Percentiles rank a stretch among this genome's conserved stretches.
Conservation (phyloP, 2,888 invertebrate genomes). For the Synergus laeviventris region DNA sequence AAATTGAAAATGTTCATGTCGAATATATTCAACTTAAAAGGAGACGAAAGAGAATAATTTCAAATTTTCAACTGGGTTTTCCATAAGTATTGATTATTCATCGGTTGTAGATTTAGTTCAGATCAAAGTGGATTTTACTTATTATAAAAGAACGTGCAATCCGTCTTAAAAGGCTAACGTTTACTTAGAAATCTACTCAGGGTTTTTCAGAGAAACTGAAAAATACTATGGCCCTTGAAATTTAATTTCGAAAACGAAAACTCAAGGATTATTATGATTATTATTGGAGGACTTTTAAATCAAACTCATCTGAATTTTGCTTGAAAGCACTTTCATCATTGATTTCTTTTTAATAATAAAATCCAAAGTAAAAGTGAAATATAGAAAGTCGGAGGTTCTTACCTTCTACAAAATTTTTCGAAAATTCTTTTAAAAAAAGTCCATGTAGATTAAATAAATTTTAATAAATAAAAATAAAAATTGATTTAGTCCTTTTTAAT, state of each 20-base stretch:
- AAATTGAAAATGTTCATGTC: too few relatives aligned
- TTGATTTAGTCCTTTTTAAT: not conserved
- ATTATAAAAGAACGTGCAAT: too few relatives aligned
- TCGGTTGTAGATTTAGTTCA: too few relatives aligned
- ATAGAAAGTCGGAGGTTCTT: not conserved
- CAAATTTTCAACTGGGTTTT: too few relatives aligned
- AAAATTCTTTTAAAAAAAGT: not conserved
- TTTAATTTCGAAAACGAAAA: constrained; percentile 3
- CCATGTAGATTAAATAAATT: not conserved
- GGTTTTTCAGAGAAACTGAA: not conserved
- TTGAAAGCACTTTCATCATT: not conserved
- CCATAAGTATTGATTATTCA: too few relatives aligned
- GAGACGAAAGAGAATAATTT: too few relatives aligned
- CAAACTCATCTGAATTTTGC: not conserved
- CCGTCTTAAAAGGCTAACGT: too few relatives aligned
- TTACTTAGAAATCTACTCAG: not conserved
- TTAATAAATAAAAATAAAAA: not conserved
- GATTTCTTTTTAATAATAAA: not conserved
- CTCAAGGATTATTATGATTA: too few relatives aligned
- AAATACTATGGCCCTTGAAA: not conserved
- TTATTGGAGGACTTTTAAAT: not conserved
- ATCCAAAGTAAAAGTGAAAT: not conserved
- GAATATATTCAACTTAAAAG: too few relatives aligned
- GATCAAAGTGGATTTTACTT: too few relatives aligned
- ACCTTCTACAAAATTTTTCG: not conserved